Evolutionary conservation across 2,113 vertebrate species (phyloP).

Genomic region (Junco hyemalis): DNA sequence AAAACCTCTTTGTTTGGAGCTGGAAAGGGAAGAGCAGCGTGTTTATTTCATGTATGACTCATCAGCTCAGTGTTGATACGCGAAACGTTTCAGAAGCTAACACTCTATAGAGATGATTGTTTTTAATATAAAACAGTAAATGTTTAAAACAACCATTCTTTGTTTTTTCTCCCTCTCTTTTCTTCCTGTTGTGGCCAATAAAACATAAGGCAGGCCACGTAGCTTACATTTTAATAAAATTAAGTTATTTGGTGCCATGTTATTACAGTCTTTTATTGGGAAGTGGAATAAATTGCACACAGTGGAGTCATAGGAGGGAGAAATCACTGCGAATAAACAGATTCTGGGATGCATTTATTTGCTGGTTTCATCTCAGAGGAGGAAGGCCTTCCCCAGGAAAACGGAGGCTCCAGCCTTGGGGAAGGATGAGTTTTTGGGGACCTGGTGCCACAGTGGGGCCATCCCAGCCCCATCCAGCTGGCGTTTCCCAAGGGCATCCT

Average conservation of each 20-base stretch:
- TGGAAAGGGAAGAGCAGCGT: constrained; percentile 13
- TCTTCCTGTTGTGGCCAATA: constrained; percentile 29
- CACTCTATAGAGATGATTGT: constrained; percentile 20
- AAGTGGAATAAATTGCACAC: constrained; percentile 77
- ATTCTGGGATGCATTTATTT: constrained; percentile 68
- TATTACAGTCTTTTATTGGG: constrained; percentile 73
- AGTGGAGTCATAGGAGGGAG: constrained; percentile 62
- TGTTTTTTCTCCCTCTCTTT: not conserved
- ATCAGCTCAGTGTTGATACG: not conserved
- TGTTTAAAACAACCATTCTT: constrained; percentile 33
- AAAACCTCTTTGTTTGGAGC: constrained; percentile 8
- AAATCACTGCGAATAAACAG: constrained; percentile 70
- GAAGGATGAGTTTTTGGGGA: not conserved
- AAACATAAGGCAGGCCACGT: constrained; percentile 28
- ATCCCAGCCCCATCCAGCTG: not conserved
- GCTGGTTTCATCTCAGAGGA: constrained; percentile 44
- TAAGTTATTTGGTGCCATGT: constrained; percentile 66
- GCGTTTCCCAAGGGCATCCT: not conserved
- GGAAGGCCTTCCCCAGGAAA: not conserved
- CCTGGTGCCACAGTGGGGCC: not conserved
- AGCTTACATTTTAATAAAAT: constrained; percentile 69
- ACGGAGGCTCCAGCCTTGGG: not conserved
- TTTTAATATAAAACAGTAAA: constrained; percentile 62
- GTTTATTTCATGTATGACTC: constrained; percentile 43
- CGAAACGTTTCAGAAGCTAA: constrained; percentile 55